Percentiles rank a stretch among this genome's conserved stretches.
Evolutionary conservation across 2,113 vertebrate genomes (phyloP).

Genomic region (Mus pahari): DNA sequence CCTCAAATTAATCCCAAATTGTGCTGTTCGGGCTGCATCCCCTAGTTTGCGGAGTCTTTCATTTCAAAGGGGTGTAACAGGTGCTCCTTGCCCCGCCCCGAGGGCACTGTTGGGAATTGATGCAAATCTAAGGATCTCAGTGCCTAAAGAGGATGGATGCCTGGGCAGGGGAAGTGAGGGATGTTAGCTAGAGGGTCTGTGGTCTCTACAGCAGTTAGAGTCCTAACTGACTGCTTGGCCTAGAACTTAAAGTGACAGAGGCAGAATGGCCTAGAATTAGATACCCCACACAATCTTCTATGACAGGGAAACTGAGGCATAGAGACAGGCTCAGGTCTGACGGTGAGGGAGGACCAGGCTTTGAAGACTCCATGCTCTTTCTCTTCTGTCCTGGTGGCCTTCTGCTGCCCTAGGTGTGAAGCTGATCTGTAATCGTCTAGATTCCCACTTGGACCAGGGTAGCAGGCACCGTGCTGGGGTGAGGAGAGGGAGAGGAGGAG

Average conservation of each 20-base stretch:
- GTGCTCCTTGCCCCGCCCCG: background rate
- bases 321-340: background rate
- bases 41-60: background rate
- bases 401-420: background rate
- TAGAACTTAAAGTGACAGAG: background rate
- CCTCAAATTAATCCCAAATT: background rate
- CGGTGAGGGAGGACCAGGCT: background rate
- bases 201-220: background rate
- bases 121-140: background rate
- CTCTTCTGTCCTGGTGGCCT: background rate
- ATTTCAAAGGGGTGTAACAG: background rate
- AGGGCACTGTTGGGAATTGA: background rate
- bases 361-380: background rate
- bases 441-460: background rate
- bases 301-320: slow-evolving; percentile 4
- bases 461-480: background rate
- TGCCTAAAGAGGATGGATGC: background rate
- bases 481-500: background rate
- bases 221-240: too few species aligned
- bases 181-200: background rate
- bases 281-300: background rate
- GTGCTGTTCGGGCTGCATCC: background rate
- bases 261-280: background rate
- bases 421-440: too few species aligned
- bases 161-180: background rate